phyloP scores from a whole-genome alignment of 1,140 invertebrate genomes.

The Argopecten irradians region DNA sequence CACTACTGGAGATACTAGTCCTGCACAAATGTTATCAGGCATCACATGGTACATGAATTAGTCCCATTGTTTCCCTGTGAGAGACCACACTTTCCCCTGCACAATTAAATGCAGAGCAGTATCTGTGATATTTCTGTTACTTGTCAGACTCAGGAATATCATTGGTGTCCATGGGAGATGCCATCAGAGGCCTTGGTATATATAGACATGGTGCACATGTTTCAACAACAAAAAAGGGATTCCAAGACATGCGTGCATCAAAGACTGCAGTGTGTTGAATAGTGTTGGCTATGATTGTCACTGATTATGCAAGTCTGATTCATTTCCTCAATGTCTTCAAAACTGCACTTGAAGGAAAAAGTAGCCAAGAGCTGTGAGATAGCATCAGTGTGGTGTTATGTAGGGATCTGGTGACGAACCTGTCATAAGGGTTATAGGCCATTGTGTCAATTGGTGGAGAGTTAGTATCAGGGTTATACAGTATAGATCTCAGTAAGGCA shows the following conservation, averaged over 20 bases:
- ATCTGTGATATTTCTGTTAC: background rate
- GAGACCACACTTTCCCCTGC: background rate
- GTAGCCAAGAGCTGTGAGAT: background rate
- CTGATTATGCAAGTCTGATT: background rate
- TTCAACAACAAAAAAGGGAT: too few species aligned
- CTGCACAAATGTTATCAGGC: too few species aligned
- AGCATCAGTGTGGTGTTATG: background rate
- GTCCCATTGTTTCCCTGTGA: background rate
- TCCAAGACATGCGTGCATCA: background rate
- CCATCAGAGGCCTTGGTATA: background rate
- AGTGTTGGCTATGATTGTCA: background rate
- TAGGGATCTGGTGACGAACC: background rate
- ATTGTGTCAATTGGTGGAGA: background rate
- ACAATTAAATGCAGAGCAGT: background rate
- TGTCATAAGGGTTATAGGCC: background rate
- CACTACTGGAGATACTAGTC: too few species aligned
- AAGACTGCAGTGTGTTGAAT: background rate
- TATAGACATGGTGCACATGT: background rate
- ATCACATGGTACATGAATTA: too few species aligned
- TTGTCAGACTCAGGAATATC: background rate
- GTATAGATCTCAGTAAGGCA: too few species aligned
- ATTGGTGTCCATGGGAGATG: background rate
- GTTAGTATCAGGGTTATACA: too few species aligned
- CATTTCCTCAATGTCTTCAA: background rate
- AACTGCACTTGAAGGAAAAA: background rate